These are phyloP conservation scores for Tolypeutes matacus DNA, from an alignment of 2,797 vertebrate genomes.

Conservation along the genomic window DNA sequence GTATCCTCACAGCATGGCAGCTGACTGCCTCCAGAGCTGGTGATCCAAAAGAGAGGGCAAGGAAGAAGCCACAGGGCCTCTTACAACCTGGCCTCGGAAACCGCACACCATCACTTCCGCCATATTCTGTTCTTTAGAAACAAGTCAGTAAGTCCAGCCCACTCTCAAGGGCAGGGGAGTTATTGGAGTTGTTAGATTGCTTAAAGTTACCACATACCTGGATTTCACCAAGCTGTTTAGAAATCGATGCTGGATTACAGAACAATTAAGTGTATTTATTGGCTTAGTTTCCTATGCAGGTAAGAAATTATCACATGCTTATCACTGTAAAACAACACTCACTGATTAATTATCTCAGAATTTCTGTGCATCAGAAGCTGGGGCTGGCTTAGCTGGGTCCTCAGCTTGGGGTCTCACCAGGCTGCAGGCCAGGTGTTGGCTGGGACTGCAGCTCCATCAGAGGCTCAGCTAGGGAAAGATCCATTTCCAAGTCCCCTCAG, in stretches of 20 bases:
- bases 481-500: background rate
- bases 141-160: background rate
- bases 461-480: background rate
- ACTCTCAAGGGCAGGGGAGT: background rate
- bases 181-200: background rate
- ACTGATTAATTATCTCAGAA: background rate
- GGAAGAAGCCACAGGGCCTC: background rate
- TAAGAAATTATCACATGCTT: background rate
- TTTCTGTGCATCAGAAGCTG: background rate
- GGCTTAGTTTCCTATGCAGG: background rate
- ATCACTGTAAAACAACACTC: background rate
- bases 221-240: background rate
- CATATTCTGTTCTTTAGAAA: conserved; percentile 54
- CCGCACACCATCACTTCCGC: background rate
- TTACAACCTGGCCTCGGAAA: conserved; percentile 13
- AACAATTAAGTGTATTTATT: background rate
- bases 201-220: background rate
- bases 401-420: background rate
- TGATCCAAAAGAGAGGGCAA: background rate
- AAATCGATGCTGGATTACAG: background rate
- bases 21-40: background rate
- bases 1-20: background rate
- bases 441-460: background rate
- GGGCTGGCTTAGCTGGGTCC: no score
- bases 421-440: background rate